These are phyloP conservation scores for Nezara viridula DNA, from an alignment of 2,888 invertebrate genomes.

Conservation along the genomic window DNA sequence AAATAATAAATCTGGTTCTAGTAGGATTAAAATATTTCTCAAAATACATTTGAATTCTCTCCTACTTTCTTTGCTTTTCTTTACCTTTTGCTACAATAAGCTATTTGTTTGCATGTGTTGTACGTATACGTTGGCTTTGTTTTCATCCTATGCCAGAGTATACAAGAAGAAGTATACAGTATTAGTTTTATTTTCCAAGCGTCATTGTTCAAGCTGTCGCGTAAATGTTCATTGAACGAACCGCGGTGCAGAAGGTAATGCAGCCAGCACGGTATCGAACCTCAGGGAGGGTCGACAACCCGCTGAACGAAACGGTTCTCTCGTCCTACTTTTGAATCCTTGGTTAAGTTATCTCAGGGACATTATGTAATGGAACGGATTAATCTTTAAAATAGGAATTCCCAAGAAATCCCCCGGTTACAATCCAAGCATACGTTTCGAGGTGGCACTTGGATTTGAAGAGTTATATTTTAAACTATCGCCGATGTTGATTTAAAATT, in stretches of 20 bases:
- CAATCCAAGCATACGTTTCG: no score
- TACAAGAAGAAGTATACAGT: no score
- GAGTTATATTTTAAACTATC: not conserved
- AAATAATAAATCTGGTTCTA: no score
- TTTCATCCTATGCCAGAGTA: not conserved
- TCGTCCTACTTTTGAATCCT: constrained; percentile 15
- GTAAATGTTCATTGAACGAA: not conserved
- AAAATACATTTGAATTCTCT: no score
- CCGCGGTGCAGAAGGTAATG: not conserved
- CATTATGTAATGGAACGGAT: not conserved
- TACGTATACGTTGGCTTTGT: not conserved
- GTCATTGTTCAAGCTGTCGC: no score
- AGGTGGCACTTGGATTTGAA: no score
- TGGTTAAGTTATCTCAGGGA: not conserved
- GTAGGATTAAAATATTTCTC: no score
- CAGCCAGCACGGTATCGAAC: constrained; percentile 18
- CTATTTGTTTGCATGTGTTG: no score
- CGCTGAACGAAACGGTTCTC: not conserved
- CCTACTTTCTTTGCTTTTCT: no score
- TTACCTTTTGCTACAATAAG: no score
- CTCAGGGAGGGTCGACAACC: constrained; percentile 15
- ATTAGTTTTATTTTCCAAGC: no score
- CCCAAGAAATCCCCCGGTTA: no score
- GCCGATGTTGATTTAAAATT: not conserved
- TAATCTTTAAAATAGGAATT: not conserved